Evolutionary conservation across 1,140 invertebrate genomes (phyloP), one percentile per base, ranked within the genome.

Genomic region (Acromyrmex echinatior): DNA sequence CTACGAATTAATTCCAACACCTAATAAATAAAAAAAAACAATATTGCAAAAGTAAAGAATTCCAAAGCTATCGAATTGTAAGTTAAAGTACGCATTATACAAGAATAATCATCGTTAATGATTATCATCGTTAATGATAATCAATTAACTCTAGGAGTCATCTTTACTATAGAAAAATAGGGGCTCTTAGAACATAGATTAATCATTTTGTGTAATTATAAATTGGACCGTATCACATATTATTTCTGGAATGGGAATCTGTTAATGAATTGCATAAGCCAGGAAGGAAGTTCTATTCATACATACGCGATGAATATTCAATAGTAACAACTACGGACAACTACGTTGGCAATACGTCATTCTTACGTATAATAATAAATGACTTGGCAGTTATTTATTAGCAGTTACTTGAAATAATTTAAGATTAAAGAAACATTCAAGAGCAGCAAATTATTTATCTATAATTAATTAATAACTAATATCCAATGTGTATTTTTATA

Each of bases 201-300:
- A 39, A 58, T 77, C 45, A 28, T 21, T 35, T 35, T 12, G 28
- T 68, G 28, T 39, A 68, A 68, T 60, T 71, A 49, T 58, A 71
- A 71, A 58, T 2, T 25, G 16, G 1, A 12, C 53, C 18, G n/a
- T 71, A 45, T 80, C 45, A 70, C 10, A 6, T 62, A 45, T 66
- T 81, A 81, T 81, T 81, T 71, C 21, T 71, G 51, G 31, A 70
- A 81, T 31, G 56, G 21, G 10, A 45, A 18, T 12, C 14, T 66
- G 1, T 70, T 51, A 58, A 81, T 81, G 78, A 56, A 16, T 81
- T 81, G n/a, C 51, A 25, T 68, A 66, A 65, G 9, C 7, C 35
- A 18, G 49, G 21, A 58, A 70, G 18, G 49, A 53, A 45, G 35
- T 81, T 58, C 7, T 16, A 51, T 12, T 51, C 63, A 14, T 81